These are phyloP conservation scores for Elgonia sp. DNA, from an alignment of 2,888 invertebrate species.

Conservation along the genomic window DNA sequence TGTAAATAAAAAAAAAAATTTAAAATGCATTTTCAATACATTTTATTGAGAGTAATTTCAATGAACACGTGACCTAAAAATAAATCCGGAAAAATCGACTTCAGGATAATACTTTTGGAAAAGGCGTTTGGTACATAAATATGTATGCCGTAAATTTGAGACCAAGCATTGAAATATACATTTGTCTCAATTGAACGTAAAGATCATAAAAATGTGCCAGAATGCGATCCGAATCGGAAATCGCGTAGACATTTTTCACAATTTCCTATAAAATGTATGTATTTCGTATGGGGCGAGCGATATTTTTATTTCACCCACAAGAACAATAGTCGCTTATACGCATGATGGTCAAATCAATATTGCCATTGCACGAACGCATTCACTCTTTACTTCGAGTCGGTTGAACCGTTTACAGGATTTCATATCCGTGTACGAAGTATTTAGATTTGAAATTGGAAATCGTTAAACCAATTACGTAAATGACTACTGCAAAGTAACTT, in stretches of 20 bases:
- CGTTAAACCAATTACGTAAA: conserved; percentile 3
- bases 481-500: not conserved
- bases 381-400: conserved; percentile 49
- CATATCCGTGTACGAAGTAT: conserved; percentile 25
- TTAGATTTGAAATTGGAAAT: conserved; percentile 47
- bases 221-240: not conserved
- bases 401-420: conserved; percentile 58
- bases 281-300: conserved; percentile 10
- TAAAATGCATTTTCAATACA: too few relatives aligned
- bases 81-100: too few relatives aligned
- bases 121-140: too few relatives aligned
- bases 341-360: conserved; percentile 65
- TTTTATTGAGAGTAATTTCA: too few relatives aligned
- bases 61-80: too few relatives aligned
- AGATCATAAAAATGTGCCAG: not conserved
- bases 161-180: not conserved
- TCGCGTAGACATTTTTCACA: conserved; percentile 37
- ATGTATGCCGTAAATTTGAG: too few relatives aligned
- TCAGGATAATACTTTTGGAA: too few relatives aligned
- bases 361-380: conserved; percentile 54
- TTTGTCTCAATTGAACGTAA: not conserved
- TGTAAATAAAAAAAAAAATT: too few relatives aligned
- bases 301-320: conserved; percentile 44
- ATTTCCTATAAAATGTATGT: conserved; percentile 47
- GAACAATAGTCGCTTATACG: conserved; percentile 51